phyloP scores from a whole-genome alignment of 2,888 invertebrate species.

The Trichopria drosophilae region DNA sequence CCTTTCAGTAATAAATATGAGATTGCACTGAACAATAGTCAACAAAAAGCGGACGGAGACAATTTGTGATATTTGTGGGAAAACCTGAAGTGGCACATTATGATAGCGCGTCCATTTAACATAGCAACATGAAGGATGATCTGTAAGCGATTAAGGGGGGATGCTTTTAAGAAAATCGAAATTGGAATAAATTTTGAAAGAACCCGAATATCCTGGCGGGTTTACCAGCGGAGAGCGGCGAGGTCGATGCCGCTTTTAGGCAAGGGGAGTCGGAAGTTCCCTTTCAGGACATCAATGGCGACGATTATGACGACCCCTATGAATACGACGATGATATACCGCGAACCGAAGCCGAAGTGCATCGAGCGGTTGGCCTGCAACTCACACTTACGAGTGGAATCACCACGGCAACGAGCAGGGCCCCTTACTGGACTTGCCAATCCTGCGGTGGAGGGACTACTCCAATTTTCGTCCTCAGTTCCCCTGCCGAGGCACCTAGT shows the following conservation, averaged over 20 bases:
- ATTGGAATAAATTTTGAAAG: too few species aligned
- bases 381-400: conserved; percentile 15
- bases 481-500: conserved; percentile 48
- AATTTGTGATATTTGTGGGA: too few species aligned
- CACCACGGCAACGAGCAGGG: not conserved
- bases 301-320: conserved; percentile 57
- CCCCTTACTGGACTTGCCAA: conserved; percentile 14
- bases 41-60: too few species aligned
- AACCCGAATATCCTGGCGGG: conserved; percentile 27
- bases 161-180: too few species aligned
- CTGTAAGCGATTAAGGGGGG: too few species aligned
- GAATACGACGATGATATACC: conserved; percentile 59
- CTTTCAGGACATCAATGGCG: conserved; percentile 37
- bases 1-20: too few species aligned
- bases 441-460: conserved; percentile 27
- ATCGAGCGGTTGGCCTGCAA: conserved; percentile 11
- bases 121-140: too few species aligned
- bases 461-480: conserved; percentile 52
- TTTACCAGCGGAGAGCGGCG: conserved; percentile 13
- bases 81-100: too few species aligned
- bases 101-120: too few species aligned
- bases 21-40: too few species aligned
- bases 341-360: conserved; percentile 22
- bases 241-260: conserved; percentile 32
- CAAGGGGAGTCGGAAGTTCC: too few species aligned